phyloP scores from a whole-genome alignment of 1,140 invertebrate genomes.

The Zaprionus davidi region DNA sequence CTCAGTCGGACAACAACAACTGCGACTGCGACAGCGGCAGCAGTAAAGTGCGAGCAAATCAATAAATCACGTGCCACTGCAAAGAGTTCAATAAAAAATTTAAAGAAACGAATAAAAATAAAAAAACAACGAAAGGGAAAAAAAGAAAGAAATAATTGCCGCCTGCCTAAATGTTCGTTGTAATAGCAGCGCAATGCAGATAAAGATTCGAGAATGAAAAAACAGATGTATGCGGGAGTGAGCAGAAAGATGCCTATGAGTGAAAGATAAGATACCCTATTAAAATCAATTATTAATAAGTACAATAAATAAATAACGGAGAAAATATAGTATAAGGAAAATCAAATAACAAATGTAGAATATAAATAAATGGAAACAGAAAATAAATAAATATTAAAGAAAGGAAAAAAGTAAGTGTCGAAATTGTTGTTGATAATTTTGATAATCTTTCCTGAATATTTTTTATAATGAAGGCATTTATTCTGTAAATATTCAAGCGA shows the following conservation, averaged over 20 bases:
- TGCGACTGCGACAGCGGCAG: not conserved
- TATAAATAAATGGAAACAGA: not conserved
- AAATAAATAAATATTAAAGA: not conserved
- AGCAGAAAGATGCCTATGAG: not conserved
- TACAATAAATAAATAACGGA: not conserved
- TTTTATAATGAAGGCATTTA: too few relatives aligned
- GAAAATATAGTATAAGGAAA: not conserved
- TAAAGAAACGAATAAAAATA: conserved; percentile 8
- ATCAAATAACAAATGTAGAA: not conserved
- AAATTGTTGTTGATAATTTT: not conserved
- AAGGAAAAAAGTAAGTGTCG: too few relatives aligned
- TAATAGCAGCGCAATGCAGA: conserved; percentile 54
- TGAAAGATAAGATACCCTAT: not conserved
- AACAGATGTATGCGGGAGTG: not conserved
- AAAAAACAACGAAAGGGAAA: not conserved
- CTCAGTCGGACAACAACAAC: conserved; percentile 19
- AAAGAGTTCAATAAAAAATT: conserved; percentile 54
- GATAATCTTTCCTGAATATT: not conserved
- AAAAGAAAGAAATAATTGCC: conserved; percentile 27
- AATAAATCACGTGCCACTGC: conserved; percentile 72
- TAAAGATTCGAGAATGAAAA: conserved; percentile 23
- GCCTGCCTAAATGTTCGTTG: conserved; percentile 57
- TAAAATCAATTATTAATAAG: not conserved
- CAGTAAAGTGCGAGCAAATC: conserved; percentile 55
- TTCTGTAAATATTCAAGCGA: too few relatives aligned